Base-by-base conservation (phyloP, 2,113 vertebrate genomes). In the Macrotus californicus region DNA sequence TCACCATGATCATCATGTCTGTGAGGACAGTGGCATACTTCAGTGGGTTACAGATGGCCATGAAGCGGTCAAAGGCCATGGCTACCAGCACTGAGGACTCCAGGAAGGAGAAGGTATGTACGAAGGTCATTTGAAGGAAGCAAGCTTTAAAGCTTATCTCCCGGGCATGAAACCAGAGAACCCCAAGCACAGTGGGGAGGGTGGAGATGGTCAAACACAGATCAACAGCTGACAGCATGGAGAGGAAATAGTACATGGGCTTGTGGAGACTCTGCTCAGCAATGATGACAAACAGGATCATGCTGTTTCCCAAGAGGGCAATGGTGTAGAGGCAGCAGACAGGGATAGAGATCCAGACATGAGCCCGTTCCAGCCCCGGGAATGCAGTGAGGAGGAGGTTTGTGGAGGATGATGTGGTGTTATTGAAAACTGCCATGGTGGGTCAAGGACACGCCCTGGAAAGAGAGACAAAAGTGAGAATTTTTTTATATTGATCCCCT, bases 31-130 rank as follows among this genome's bases (percentile, higher is more conserved):
- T 67, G 14, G 0, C 41, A 41, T 98, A 97, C 54, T 96, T 89
- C 94, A 98, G 94, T 2, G 97, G 98, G 64, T 96, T 96, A 80
- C 98, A 98, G 87, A 98, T 98, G 69, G 97, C 98, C 54, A 97
- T 1, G 0, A 95, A 97, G 5, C 93, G 69, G 41, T 97, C 98
- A 34, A 97, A 96, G 64, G 98, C 97, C 98, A 97, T 97, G 8
- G 96, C 93, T 50, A 96, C 94, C 56, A 98, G 95, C 89, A 97
- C 87, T 0, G 97, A 96, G 11, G 98, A 98, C 95, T 98, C 97
- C 67, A 96, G 87, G 0, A 97, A 93, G 0, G 97, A 96, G 91
- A 93, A 97, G 0, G 18, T 43, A 73, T 98, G 98, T 76, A 97
- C 91, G 70, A 98, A 97, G 91, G 97, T 97, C 97, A 98, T 97